A percentile compares a stretch with the other conserved stretches of the same genome.
Conservation (phyloP, 2,797 vertebrate species). For the Menidia menidia region DNA sequence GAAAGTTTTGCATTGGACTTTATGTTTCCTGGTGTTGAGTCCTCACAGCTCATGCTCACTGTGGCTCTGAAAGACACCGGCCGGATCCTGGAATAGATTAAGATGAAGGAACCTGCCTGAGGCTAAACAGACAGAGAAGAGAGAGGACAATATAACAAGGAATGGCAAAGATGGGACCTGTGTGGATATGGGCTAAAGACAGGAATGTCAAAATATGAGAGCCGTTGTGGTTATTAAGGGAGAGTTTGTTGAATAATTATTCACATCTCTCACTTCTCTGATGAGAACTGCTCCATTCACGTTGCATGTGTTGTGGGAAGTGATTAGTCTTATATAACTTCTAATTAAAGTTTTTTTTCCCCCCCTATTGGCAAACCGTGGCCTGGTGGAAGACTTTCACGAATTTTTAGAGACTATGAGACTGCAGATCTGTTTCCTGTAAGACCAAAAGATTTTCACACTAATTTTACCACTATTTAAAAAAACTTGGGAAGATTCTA, state of each 20-base stretch:
- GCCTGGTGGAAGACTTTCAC: too few relatives aligned
- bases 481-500: neutral
- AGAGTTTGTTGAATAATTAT: constrained; percentile 8
- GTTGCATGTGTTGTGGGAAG: too few relatives aligned
- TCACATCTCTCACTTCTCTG: constrained; percentile 10
- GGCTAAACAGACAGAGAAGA: constrained; percentile 24
- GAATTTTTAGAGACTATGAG: too few relatives aligned
- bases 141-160: constrained; percentile 37
- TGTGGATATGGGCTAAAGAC: constrained; percentile 2
- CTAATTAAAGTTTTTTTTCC: too few relatives aligned
- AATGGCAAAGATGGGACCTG: constrained; percentile 35
- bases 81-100: constrained; percentile 48
- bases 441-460: neutral
- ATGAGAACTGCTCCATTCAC: constrained; percentile 18
- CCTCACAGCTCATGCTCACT: neutral
- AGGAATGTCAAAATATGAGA: constrained; percentile 1
- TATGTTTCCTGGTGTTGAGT: neutral
- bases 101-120: constrained; percentile 28
- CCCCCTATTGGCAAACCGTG: too few relatives aligned
- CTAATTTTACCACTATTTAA: neutral
- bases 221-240: neutral
- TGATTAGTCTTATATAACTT: too few relatives aligned
- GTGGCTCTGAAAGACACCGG: constrained; percentile 28
- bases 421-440: neutral
- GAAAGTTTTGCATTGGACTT: neutral